These are phyloP conservation scores for Pammene aurita DNA, from an alignment of 2,888 invertebrate genomes.

Conservation along the genomic window DNA sequence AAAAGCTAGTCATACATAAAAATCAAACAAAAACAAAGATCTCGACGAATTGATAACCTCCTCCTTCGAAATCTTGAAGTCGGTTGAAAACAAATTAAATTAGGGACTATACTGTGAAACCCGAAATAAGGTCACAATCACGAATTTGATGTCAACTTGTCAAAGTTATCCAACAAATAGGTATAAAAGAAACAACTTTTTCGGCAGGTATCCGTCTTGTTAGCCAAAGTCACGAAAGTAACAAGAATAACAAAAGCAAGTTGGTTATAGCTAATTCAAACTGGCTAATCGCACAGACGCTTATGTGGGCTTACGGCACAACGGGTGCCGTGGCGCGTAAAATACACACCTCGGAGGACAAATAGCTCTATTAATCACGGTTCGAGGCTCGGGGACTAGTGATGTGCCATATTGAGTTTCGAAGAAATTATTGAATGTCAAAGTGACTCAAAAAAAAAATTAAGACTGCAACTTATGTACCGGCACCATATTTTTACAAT, in stretches of 20 bases:
- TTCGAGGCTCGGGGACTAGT: constrained; percentile 14
- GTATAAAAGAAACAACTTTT: background rate
- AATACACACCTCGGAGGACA: constrained; percentile 30
- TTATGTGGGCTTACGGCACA: constrained; percentile 31
- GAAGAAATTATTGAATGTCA: too few relatives aligned
- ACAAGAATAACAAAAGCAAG: constrained; percentile 9
- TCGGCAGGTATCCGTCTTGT: background rate
- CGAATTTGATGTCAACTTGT: background rate
- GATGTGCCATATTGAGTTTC: background rate
- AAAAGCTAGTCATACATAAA: too few relatives aligned
- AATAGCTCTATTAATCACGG: constrained; percentile 37
- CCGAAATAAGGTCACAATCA: background rate
- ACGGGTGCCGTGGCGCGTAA: constrained; percentile 25
- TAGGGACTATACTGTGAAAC: background rate
- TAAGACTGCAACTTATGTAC: too few relatives aligned
- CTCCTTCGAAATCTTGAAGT: too few relatives aligned
- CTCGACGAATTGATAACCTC: too few relatives aligned
- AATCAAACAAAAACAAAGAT: too few relatives aligned
- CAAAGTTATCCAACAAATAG: background rate
- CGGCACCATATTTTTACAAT: too few relatives aligned
- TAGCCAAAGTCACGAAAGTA: background rate
- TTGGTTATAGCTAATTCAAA: constrained; percentile 20
- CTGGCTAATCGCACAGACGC: constrained; percentile 29
- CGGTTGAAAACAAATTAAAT: background rate
- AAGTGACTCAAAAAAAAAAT: too few relatives aligned